phyloP scores from a whole-genome alignment of 1,140 invertebrate genomes.

The Hyles euphorbiae region DNA sequence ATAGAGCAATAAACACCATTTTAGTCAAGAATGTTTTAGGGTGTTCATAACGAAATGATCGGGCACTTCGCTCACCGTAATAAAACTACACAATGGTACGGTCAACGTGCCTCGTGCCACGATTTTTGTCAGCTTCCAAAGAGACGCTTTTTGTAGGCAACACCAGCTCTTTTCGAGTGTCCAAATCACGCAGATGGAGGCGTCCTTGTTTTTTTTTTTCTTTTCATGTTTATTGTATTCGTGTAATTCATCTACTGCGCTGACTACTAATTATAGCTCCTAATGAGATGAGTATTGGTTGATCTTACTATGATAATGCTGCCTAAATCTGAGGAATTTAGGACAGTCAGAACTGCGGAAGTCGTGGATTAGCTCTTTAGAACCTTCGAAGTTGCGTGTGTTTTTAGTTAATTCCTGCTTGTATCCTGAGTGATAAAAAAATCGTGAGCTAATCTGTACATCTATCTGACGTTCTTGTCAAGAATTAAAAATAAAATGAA shows the following conservation, averaged over 20 bases:
- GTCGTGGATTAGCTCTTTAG: too few species aligned
- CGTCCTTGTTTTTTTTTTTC: slow-evolving; percentile 9
- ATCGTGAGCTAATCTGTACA: too few species aligned
- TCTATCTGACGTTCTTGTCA: too few species aligned
- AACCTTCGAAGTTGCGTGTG: too few species aligned
- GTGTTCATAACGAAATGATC: slow-evolving; percentile 53
- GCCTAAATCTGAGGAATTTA: background rate
- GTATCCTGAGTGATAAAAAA: too few species aligned
- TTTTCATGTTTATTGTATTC: slow-evolving; percentile 1
- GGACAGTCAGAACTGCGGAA: too few species aligned
- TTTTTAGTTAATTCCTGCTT: too few species aligned
- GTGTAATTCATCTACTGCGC: background rate
- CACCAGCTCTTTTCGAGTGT: slow-evolving; percentile 38
- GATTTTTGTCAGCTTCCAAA: slow-evolving; percentile 44
- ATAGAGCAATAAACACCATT: slow-evolving; percentile 17
- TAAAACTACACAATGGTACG: slow-evolving; percentile 54
- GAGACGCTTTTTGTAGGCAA: slow-evolving; percentile 32
- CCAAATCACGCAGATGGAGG: slow-evolving; percentile 38
- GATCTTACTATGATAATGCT: background rate
- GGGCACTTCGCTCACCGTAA: slow-evolving; percentile 37
- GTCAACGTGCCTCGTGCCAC: slow-evolving; percentile 65
- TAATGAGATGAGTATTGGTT: background rate
- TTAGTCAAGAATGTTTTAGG: slow-evolving; percentile 20
- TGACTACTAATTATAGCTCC: background rate
- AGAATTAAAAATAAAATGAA: too few species aligned